A percentile compares a stretch with the other conserved stretches of the same genome.
phyloP scores from a whole-genome alignment of 2,888 invertebrate species.

The Tenodera sinensis region DNA sequence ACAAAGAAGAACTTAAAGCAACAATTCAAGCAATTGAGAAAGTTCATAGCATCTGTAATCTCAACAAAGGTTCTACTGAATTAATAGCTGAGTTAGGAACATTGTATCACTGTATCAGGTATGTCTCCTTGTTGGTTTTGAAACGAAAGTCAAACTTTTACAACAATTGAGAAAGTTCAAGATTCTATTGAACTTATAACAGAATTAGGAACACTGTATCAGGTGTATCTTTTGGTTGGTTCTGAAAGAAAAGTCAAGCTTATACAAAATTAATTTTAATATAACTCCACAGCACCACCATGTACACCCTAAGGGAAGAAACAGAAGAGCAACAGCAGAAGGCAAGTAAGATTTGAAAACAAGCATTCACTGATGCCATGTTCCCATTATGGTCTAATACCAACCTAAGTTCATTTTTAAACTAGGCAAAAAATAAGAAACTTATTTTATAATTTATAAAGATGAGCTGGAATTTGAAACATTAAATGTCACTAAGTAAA shows the following conservation, averaged over 20 bases:
- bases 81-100: conserved; percentile 87
- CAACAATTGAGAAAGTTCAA: conserved; percentile 87
- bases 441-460: too few species aligned
- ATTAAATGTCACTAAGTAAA: too few species aligned
- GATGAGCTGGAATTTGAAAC: too few species aligned
- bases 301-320: too few species aligned
- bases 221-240: conserved; percentile 51
- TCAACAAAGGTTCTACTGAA: conserved; percentile 89
- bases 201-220: conserved; percentile 81
- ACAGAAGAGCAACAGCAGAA: too few species aligned
- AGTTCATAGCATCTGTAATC: conserved; percentile 85
- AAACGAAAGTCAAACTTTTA: not conserved
- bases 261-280: not conserved
- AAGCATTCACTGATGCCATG: too few species aligned
- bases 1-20: conserved; percentile 87
- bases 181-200: conserved; percentile 91
- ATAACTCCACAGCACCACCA: too few species aligned
- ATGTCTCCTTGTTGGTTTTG: conserved; percentile 32
- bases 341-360: too few species aligned
- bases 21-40: conserved; percentile 87
- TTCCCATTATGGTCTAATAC: too few species aligned
- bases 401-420: too few species aligned
- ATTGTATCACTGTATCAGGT: conserved; percentile 87
- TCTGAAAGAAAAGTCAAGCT: not conserved
- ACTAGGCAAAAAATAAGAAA: too few species aligned